Evolutionary conservation across 2,797 vertebrate species (phyloP).

Genomic region (Spatula clypeata): DNA sequence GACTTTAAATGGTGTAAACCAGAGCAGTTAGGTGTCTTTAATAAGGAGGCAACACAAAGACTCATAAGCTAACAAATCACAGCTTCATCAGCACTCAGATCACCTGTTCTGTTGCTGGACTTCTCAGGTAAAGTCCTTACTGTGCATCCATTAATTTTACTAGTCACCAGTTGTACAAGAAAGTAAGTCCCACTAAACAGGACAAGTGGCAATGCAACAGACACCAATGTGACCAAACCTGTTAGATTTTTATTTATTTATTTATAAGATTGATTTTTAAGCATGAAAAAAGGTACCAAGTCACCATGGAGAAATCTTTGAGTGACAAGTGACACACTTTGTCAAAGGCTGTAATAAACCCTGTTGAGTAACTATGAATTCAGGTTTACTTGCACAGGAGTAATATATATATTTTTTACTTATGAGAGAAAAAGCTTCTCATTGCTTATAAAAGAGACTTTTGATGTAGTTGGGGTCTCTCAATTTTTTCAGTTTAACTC

Average conservation of each 20-base stretch:
- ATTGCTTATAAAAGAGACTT: constrained; percentile 45
- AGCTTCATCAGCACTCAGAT: background rate
- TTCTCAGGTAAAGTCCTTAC: background rate
- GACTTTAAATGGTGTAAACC: background rate
- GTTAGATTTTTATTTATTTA: background rate
- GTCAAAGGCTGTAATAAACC: constrained; percentile 13
- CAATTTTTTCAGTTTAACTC: constrained; percentile 65
- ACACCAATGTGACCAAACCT: background rate
- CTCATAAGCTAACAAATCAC: background rate
- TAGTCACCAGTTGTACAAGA: background rate
- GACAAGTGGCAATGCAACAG: background rate
- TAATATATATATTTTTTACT: background rate
- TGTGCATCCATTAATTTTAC: background rate
- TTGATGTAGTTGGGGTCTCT: background rate
- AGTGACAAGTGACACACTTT: background rate
- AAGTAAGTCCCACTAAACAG: background rate
- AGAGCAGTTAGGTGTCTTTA: background rate
- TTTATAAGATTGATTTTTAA: background rate
- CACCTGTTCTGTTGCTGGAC: background rate
- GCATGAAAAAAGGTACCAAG: background rate
- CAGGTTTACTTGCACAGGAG: constrained; percentile 8
- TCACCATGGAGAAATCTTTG: background rate
- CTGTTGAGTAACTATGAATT: constrained; percentile 40
- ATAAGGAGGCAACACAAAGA: background rate
- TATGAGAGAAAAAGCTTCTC: constrained; percentile 44